phyloP scores from a whole-genome alignment of 2,113 vertebrate genomes.

The Tragulus kanchil region DNA sequence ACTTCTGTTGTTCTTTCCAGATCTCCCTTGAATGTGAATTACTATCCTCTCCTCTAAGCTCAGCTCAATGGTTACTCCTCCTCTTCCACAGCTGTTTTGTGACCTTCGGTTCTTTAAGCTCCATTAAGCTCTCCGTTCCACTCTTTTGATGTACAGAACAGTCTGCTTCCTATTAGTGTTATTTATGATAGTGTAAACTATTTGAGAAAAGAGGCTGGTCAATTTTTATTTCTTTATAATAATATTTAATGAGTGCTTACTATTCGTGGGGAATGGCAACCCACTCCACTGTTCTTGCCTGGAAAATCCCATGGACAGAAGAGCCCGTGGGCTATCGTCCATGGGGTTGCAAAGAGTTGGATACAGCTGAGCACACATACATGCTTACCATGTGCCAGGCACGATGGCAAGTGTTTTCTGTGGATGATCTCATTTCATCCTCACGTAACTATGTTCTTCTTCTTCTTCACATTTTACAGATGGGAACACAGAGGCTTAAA shows the following conservation, averaged over 20 bases:
- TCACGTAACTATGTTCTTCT: constrained; percentile 13
- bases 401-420: background rate
- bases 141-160: background rate
- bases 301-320: background rate
- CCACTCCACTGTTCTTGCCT: background rate
- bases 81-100: background rate
- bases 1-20: background rate
- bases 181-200: constrained; percentile 7
- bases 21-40: background rate
- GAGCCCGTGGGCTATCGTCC: background rate
- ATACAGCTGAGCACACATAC: fast-evolving
- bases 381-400: background rate
- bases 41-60: background rate
- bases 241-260: constrained; percentile 9
- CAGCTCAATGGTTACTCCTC: background rate
- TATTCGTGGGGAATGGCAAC: background rate
- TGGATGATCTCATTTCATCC: constrained; percentile 21
- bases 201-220: background rate
- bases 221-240: constrained; percentile 28
- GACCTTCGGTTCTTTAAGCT: background rate
- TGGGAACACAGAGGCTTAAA: constrained; percentile 27
- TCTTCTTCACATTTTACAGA: constrained; percentile 41
- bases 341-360: background rate
- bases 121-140: background rate
- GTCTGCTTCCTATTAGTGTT: background rate